Conservation (phyloP, 2,888 invertebrate species). For the Morinoia aosen region DNA sequence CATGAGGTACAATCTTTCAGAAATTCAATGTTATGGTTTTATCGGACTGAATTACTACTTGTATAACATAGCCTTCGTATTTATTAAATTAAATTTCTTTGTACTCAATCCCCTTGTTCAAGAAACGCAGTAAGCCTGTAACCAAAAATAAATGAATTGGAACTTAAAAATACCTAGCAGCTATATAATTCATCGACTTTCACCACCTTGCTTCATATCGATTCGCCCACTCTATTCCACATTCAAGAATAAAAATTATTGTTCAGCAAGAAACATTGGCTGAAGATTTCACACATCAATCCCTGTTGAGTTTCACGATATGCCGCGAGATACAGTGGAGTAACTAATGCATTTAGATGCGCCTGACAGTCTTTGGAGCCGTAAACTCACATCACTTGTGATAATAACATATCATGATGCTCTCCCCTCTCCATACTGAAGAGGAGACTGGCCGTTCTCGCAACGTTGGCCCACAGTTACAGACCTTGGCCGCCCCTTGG, state of each 20-base stretch:
- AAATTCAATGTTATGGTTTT: too few relatives aligned
- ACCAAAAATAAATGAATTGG: not conserved
- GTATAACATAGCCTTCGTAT: too few relatives aligned
- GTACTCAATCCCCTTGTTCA: too few relatives aligned
- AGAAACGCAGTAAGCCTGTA: not conserved
- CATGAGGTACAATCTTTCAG: too few relatives aligned
- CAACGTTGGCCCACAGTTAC: not conserved
- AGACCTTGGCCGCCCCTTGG: not conserved
- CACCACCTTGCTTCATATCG: not conserved
- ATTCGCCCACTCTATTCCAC: not conserved
- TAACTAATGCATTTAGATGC: constrained; percentile 4
- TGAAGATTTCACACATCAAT: not conserved
- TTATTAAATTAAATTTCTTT: too few relatives aligned
- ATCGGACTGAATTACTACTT: too few relatives aligned
- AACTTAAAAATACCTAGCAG: not conserved
- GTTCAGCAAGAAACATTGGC: not conserved
- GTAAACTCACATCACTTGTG: not conserved
- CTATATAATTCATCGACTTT: not conserved
- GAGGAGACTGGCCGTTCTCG: not conserved
- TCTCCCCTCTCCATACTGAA: not conserved
- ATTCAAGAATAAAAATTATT: not conserved
- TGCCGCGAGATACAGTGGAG: not conserved
- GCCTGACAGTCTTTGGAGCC: not conserved
- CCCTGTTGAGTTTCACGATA: not conserved
- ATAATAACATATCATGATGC: not conserved